A percentile compares a stretch with the other conserved stretches of the same genome.
phyloP scores from a whole-genome alignment of 2,888 invertebrate genomes.

The Aphidoletes aphidimyza region DNA sequence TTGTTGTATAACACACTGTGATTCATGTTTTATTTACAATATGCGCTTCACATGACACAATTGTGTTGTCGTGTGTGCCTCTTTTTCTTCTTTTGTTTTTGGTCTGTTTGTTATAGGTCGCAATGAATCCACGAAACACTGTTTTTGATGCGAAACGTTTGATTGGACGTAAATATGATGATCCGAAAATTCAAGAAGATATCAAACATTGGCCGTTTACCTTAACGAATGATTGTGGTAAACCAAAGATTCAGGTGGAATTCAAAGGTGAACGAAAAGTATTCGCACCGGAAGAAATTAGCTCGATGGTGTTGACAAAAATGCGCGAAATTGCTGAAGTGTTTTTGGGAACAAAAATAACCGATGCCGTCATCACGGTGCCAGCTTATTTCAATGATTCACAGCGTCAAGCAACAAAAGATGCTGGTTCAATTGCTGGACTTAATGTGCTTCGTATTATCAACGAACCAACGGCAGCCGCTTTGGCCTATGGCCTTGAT shows the following conservation, averaged over 20 bases:
- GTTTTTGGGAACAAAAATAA: slow-evolving; percentile 77
- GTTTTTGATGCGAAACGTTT: slow-evolving; percentile 86
- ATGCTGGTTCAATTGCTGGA: slow-evolving; percentile 86
- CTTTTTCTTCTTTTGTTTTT: background rate
- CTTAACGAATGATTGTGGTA: slow-evolving; percentile 74
- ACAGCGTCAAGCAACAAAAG: slow-evolving; percentile 87
- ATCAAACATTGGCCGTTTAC: slow-evolving; percentile 87
- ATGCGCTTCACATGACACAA: background rate
- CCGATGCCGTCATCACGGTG: slow-evolving; percentile 84
- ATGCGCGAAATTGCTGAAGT: slow-evolving; percentile 85
- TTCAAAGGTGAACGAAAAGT: slow-evolving; percentile 79
- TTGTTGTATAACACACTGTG: background rate
- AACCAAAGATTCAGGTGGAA: slow-evolving; percentile 79
- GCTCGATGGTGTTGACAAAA: slow-evolving; percentile 85
- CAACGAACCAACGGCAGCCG: slow-evolving; percentile 91
- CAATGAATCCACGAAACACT: slow-evolving; percentile 84
- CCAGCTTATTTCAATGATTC: slow-evolving; percentile 87
- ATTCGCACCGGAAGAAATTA: slow-evolving; percentile 86
- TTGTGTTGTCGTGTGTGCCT: background rate
- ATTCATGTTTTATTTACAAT: background rate
- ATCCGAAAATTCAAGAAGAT: slow-evolving; percentile 80
- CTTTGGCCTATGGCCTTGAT: slow-evolving; percentile 85
- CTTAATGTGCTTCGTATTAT: slow-evolving; percentile 89
- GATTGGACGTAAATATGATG: slow-evolving; percentile 84
- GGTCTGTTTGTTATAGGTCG: slow-evolving; percentile 68